phyloP scores from a whole-genome alignment of 2,113 vertebrate species.

The Argyrosomus japonicus region DNA sequence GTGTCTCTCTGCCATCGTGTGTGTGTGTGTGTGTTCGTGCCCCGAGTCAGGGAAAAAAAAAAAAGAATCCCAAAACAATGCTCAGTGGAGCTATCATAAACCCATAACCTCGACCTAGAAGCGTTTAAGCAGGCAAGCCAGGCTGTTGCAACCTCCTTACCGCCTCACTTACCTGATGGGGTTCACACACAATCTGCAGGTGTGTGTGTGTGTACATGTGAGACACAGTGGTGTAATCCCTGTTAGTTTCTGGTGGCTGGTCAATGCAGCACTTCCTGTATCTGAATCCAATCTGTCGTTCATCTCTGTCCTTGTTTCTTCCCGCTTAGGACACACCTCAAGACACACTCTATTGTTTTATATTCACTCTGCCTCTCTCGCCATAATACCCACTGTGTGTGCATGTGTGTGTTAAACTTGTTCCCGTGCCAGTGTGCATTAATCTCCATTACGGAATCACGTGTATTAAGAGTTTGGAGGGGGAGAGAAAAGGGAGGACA shows the following conservation, averaged over 20 bases:
- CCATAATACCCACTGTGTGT: background rate
- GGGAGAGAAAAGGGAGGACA: conserved; percentile 30
- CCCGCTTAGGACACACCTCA: conserved; percentile 6
- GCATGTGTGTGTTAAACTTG: conserved; percentile 30
- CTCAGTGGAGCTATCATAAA: conserved; percentile 23
- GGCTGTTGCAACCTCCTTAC: conserved; percentile 16
- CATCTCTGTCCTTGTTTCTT: conserved; percentile 25
- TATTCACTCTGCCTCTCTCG: conserved; percentile 27
- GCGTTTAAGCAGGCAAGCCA: conserved; percentile 11
- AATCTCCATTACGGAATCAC: conserved; percentile 65
- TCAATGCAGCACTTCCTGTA: conserved; percentile 4
- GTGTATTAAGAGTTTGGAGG: conserved; percentile 45
- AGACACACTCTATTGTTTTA: conserved; percentile 24
- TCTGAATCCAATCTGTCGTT: conserved; percentile 27
- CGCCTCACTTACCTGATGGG: conserved; percentile 30
- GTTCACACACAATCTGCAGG: conserved; percentile 1
- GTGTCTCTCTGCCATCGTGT: background rate
- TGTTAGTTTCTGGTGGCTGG: conserved; percentile 10
- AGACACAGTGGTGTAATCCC: conserved; percentile 2
- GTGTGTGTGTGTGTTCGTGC: background rate
- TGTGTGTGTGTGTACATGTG: conserved; percentile 3
- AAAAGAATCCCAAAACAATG: background rate
- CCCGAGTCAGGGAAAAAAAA: background rate
- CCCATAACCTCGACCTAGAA: conserved; percentile 38
- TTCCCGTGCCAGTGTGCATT: conserved; percentile 56